These are phyloP conservation scores for Diadema setosum DNA, from an alignment of 35 echinoderm and acorn worm genomes.

Conservation along the genomic window DNA sequence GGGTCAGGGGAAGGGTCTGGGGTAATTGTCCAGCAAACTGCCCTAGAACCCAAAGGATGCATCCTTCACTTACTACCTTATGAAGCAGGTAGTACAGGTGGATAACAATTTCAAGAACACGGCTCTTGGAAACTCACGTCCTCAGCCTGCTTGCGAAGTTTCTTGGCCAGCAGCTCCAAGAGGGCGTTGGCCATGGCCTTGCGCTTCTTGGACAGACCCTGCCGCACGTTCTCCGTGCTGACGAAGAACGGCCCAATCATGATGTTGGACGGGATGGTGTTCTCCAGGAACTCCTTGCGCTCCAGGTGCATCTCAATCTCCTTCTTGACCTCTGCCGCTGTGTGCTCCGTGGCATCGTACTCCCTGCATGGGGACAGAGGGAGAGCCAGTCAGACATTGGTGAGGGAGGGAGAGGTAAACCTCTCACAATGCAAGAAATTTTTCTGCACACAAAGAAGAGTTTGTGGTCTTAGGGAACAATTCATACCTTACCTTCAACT, in stretches of 20 bases:
- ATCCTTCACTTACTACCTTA: too few relatives aligned
- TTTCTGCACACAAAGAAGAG: too few relatives aligned
- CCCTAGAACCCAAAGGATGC: too few relatives aligned
- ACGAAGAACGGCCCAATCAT: conserved; percentile 94
- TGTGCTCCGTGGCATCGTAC: conserved; percentile 88
- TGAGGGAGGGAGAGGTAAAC: too few relatives aligned
- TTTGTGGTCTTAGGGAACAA: too few relatives aligned
- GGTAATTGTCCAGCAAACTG: too few relatives aligned
- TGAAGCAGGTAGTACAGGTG: too few relatives aligned
- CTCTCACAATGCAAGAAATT: too few relatives aligned
- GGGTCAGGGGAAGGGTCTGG: too few relatives aligned
- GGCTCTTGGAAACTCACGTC: conserved; percentile 97
- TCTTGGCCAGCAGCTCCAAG: conserved; percentile 93
- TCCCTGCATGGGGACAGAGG: conserved; percentile 42
- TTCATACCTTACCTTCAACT: too few relatives aligned
- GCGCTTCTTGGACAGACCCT: conserved; percentile 91
- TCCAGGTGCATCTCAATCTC: conserved; percentile 91
- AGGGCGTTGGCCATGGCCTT: conserved; percentile 96
- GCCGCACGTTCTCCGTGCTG: conserved; percentile 95
- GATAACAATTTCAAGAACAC: too few relatives aligned
- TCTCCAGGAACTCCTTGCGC: conserved; percentile 86
- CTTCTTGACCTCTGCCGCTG: conserved; percentile 94
- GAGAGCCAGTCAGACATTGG: too few relatives aligned
- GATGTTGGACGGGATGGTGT: conserved; percentile 88
- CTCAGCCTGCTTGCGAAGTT: conserved; percentile 91